Conservation (phyloP, 2,888 invertebrate species). For the Halictus ligatus region DNA sequence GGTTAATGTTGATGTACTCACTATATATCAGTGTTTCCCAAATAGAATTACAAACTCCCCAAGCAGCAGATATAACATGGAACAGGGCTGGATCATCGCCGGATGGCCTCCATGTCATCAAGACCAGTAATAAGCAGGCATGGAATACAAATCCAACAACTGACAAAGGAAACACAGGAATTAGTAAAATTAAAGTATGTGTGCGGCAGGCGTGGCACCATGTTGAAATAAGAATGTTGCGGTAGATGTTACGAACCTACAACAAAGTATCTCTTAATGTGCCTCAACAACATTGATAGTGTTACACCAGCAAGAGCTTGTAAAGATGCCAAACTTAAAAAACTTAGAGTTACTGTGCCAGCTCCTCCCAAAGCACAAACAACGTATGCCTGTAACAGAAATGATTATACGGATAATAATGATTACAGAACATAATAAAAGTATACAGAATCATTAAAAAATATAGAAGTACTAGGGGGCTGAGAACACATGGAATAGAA, state of each 20-base stretch:
- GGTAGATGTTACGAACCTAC: slow-evolving; percentile 85
- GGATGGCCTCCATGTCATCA: slow-evolving; percentile 92
- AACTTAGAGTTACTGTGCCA: slow-evolving; percentile 89
- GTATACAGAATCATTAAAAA: background rate
- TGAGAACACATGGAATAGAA: background rate
- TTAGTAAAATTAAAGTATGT: background rate
- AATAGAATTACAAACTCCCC: slow-evolving; percentile 94
- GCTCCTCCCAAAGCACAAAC: slow-evolving; percentile 92
- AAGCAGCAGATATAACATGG: slow-evolving; percentile 93
- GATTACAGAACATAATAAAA: background rate
- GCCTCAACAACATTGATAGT: slow-evolving; percentile 91
- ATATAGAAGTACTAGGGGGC: background rate
- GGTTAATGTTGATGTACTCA: slow-evolving; percentile 64
- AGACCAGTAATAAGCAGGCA: slow-evolving; percentile 90
- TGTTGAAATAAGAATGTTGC: background rate
- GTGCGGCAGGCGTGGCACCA: background rate
- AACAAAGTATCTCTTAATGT: slow-evolving; percentile 90
- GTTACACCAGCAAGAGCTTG: slow-evolving; percentile 92
- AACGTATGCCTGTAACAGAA: slow-evolving; percentile 90
- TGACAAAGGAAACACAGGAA: slow-evolving; percentile 75
- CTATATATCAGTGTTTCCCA: slow-evolving; percentile 90
- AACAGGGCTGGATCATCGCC: slow-evolving; percentile 92
- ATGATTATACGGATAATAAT: background rate
- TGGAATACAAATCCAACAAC: slow-evolving; percentile 93
- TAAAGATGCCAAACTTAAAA: slow-evolving; percentile 90